Evolutionary conservation across 2,113 vertebrate species (phyloP).

Genomic region (Anguilla japonica): DNA sequence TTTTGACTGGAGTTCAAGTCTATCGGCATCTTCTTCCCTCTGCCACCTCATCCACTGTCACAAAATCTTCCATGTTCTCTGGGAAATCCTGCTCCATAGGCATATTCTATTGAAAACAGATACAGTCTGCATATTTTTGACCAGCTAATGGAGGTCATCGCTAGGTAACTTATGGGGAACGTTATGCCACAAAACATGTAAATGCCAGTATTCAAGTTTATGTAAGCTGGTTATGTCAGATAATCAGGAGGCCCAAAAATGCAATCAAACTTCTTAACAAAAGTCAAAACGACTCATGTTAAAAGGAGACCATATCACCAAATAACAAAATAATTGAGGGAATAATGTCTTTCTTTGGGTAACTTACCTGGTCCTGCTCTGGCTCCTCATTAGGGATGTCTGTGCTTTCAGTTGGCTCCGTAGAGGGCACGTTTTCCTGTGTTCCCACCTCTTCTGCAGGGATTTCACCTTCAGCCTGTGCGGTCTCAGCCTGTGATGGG

Average conservation of each 20-base stretch:
- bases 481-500: not conserved
- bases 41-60: slow-evolving; percentile 87
- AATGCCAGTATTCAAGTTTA: too few relatives aligned
- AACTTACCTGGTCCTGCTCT: slow-evolving; percentile 34
- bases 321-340: not conserved
- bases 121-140: not conserved
- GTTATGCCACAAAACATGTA: too few relatives aligned
- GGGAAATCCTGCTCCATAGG: slow-evolving; percentile 72
- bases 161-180: too few relatives aligned
- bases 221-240: too few relatives aligned
- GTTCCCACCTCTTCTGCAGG: not conserved
- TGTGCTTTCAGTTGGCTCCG: slow-evolving; percentile 1
- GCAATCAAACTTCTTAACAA: too few relatives aligned
- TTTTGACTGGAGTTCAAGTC: slow-evolving; percentile 42
- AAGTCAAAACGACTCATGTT: too few relatives aligned
- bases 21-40: slow-evolving; percentile 84
- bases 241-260: too few relatives aligned
- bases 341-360: not conserved
- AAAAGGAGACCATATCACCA: too few relatives aligned
- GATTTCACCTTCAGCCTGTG: not conserved
- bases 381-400: slow-evolving; percentile 39
- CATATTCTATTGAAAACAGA: slow-evolving; percentile 29
- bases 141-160: too few relatives aligned
- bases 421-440: not conserved
- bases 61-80: slow-evolving; percentile 91